Percentiles rank a stretch among this genome's conserved stretches.
Conservation (phyloP, 2,113 vertebrate genomes). For the Amphiprion percula region DNA sequence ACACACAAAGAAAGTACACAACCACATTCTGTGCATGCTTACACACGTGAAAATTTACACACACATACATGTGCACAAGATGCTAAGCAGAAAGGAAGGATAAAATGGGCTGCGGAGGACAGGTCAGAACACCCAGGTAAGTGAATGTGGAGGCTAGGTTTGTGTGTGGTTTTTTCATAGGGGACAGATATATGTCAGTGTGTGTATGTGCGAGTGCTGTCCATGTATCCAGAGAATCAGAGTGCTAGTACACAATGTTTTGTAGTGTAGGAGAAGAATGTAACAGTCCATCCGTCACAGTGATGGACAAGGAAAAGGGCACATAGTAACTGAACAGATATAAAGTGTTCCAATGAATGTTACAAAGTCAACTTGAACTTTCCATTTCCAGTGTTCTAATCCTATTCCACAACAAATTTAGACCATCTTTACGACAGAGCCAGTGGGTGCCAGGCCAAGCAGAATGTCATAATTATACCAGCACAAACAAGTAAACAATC, state of each 20-base stretch:
- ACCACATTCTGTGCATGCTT: not conserved
- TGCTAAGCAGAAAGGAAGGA: constrained; percentile 18
- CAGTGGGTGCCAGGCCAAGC: not conserved
- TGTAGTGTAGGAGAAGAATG: not conserved
- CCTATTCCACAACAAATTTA: too few species aligned
- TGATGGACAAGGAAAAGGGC: not conserved
- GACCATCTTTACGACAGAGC: not conserved
- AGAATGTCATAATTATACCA: not conserved
- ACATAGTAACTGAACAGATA: not conserved
- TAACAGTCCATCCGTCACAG: not conserved
- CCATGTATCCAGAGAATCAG: constrained; percentile 10
- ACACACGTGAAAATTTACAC: not conserved
- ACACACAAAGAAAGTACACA: constrained; percentile 21
- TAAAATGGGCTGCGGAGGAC: constrained; percentile 28
- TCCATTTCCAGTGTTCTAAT: not conserved
- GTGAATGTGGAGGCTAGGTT: constrained; percentile 21
- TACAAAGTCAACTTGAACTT: not conserved
- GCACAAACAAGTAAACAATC: not conserved
- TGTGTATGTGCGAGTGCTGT: constrained; percentile 8
- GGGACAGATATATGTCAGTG: not conserved
- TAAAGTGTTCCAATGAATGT: not conserved
- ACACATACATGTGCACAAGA: not conserved
- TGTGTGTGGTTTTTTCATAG: not conserved
- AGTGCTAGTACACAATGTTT: constrained; percentile 28
- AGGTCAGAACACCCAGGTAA: constrained; percentile 19